A percentile compares a stretch with the other conserved stretches of the same genome.
These are phyloP conservation scores for Speoplatyrhinus poulsoni DNA, from an alignment of 2,113 vertebrate species.

Conservation along the genomic window DNA sequence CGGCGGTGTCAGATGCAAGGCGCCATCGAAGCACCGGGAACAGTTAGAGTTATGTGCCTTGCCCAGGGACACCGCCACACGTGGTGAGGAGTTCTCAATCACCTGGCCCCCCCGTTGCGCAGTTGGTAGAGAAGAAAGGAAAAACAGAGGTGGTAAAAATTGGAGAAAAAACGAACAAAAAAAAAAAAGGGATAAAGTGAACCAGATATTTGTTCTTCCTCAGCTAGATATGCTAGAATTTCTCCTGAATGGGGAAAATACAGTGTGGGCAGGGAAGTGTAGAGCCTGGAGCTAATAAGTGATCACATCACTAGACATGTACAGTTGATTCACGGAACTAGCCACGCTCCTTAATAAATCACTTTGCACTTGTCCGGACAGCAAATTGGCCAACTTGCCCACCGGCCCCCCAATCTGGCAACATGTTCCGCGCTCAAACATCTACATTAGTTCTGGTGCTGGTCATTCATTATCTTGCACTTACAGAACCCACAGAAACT, in stretches of 20 bases:
- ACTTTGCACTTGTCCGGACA: slow-evolving; percentile 17
- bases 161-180: neutral
- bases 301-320: slow-evolving; percentile 28
- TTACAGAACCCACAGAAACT: slow-evolving; percentile 18
- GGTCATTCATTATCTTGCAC: slow-evolving; percentile 14
- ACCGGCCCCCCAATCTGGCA: slow-evolving; percentile 21
- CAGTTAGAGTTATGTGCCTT: no score
- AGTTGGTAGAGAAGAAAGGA: neutral
- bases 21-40: neutral
- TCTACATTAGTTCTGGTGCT: slow-evolving; percentile 11
- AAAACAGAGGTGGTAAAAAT: slow-evolving; percentile 2
- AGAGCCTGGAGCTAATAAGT: slow-evolving; percentile 25
- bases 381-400: slow-evolving; percentile 10
- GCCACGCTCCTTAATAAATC: slow-evolving; percentile 18
- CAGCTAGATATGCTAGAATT: slow-evolving; percentile 10
- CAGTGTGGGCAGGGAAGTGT: slow-evolving; percentile 12
- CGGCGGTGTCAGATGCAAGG: no score
- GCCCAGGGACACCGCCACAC: no score
- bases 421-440: slow-evolving; percentile 7
- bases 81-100: no score
- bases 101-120: no score
- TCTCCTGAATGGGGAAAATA: slow-evolving; percentile 9
- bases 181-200: slow-evolving; percentile 16
- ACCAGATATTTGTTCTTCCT: slow-evolving; percentile 21
- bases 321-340: slow-evolving; percentile 37